phyloP scores from a whole-genome alignment of 2,113 vertebrate species.

The Myiozetetes cayanensis region DNA sequence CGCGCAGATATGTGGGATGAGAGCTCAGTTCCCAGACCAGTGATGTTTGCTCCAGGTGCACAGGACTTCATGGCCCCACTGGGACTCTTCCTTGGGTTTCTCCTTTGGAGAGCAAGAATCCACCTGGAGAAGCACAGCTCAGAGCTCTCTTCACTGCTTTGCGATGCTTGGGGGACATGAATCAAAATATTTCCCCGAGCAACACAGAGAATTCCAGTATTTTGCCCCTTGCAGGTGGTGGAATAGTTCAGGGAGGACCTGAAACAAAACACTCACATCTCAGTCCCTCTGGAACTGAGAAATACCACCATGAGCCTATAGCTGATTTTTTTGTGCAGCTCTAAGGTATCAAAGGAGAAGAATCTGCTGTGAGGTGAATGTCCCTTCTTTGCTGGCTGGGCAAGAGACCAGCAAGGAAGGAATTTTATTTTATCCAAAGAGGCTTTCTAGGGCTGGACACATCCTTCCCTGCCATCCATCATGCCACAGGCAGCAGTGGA shows the following conservation, averaged over 20 bases:
- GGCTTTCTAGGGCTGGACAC: neutral
- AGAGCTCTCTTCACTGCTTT: neutral
- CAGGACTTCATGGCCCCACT: fast-evolving
- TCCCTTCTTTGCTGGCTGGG: neutral
- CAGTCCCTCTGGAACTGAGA: neutral
- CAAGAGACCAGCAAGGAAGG: neutral
- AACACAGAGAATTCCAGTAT: neutral
- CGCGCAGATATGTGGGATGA: neutral
- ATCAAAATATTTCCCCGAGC: neutral
- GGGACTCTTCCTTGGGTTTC: neutral
- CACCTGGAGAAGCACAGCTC: neutral
- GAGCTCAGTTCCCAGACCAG: neutral
- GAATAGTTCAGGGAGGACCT: neutral
- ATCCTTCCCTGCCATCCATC: fast-evolving
- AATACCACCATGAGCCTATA: neutral
- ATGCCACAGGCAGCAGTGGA: fast-evolving
- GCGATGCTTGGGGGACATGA: fast-evolving
- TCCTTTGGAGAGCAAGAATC: neutral
- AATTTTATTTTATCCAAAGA: neutral
- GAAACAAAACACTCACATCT: neutral
- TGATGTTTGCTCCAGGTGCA: neutral
- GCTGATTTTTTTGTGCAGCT: neutral
- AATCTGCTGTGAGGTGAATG: neutral
- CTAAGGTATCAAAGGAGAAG: neutral
- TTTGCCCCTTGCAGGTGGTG: neutral